phyloP scores from a whole-genome alignment of 2,113 vertebrate genomes.

The Clarias gariepinus region DNA sequence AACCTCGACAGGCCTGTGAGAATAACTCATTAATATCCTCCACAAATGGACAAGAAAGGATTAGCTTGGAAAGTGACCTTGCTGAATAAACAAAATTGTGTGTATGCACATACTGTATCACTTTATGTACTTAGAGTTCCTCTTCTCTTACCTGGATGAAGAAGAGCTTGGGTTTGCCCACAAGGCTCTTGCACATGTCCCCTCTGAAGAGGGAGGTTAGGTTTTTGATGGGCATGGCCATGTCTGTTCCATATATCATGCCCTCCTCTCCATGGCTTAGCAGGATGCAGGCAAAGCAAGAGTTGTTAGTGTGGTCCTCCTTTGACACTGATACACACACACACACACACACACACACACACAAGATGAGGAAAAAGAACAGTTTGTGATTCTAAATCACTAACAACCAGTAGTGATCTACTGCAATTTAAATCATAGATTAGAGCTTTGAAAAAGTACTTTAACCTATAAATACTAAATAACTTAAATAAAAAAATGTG shows the following conservation, averaged over 20 bases:
- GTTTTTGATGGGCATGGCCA: slow-evolving; percentile 84
- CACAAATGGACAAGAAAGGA: slow-evolving; percentile 28
- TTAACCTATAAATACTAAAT: not conserved
- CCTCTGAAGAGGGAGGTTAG: slow-evolving; percentile 89
- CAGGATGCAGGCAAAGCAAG: slow-evolving; percentile 94
- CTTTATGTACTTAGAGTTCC: slow-evolving; percentile 19
- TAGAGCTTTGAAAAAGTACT: not conserved
- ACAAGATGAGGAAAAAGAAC: not conserved
- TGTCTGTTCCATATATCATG: slow-evolving; percentile 91
- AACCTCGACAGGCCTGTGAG: slow-evolving; percentile 90
- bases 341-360: too few relatives aligned
- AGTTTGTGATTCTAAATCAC: not conserved
- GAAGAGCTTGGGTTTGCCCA: slow-evolving; percentile 97
- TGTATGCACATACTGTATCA: slow-evolving; percentile 9
- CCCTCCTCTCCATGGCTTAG: slow-evolving; percentile 95
- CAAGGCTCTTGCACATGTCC: slow-evolving; percentile 91
- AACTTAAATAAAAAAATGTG: too few relatives aligned
- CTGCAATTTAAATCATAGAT: not conserved
- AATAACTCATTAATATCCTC: slow-evolving; percentile 58
- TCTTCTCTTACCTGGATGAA: slow-evolving; percentile 91
- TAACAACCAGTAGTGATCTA: not conserved
- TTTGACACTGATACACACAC: slow-evolving; percentile 75
- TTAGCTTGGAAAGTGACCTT: slow-evolving; percentile 22
- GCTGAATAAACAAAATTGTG: not conserved
- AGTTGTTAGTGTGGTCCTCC: slow-evolving; percentile 89